Conservation (phyloP, 2,113 vertebrate genomes). For the Gasterosteus aculeatus region DNA sequence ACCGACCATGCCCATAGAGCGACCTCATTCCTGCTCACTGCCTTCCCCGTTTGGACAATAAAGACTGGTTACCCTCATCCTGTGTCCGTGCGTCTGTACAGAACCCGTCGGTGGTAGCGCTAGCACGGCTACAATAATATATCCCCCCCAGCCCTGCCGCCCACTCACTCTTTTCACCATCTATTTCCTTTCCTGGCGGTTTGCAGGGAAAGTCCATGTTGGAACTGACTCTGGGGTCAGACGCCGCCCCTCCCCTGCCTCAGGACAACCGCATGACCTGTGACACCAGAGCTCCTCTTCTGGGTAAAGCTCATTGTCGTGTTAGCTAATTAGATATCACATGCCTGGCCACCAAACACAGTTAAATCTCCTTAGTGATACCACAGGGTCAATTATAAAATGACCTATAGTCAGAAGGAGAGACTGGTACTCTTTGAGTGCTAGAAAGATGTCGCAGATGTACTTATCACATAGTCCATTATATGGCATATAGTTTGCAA, state of each 20-base stretch:
- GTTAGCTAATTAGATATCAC: conserved; percentile 53
- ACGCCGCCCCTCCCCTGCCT: conserved; percentile 50
- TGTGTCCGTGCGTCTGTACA: no score
- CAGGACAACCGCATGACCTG: conserved; percentile 54
- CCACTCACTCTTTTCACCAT: not conserved
- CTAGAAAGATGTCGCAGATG: not conserved
- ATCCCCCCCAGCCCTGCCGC: no score
- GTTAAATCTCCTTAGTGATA: conserved; percentile 28
- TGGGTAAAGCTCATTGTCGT: conserved; percentile 27
- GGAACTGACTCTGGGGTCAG: conserved; percentile 51
- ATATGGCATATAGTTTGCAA: not conserved
- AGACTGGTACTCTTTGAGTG: not conserved
- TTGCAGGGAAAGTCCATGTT: conserved; percentile 35
- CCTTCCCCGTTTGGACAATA: no score
- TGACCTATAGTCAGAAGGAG: not conserved
- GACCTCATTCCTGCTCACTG: no score
- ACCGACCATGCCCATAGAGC: no score
- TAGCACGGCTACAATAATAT: no score
- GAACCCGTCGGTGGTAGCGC: no score
- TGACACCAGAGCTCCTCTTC: conserved; percentile 51
- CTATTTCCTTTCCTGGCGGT: not conserved
- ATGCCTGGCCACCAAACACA: conserved; percentile 35
- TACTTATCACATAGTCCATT: not conserved
- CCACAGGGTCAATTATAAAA: not conserved
- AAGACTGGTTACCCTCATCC: no score